These are phyloP conservation scores for Holothuria glaberrima DNA, from an alignment of 35 echinoderm and acorn worm genomes.

Conservation along the genomic window DNA sequence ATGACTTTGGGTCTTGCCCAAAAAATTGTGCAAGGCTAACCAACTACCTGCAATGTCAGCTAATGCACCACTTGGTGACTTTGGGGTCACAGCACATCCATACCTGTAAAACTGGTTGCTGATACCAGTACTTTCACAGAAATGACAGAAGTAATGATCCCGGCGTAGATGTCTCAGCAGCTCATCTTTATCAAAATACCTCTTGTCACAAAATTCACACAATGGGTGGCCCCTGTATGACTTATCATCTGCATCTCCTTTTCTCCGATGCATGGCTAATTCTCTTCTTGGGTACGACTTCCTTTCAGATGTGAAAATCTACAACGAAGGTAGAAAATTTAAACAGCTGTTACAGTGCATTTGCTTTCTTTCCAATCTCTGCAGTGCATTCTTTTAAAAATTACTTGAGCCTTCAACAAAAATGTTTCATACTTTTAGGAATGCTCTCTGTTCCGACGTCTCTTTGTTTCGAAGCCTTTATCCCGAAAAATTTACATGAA, in stretches of 20 bases:
- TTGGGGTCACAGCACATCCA: background rate
- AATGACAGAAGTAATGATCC: constrained; percentile 95
- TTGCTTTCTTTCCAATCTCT: background rate
- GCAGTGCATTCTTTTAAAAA: too few species aligned
- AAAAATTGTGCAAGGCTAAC: too few species aligned
- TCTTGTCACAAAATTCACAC: constrained; percentile 98
- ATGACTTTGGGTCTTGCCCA: too few species aligned
- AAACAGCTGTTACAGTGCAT: too few species aligned
- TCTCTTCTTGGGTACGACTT: constrained; percentile 81
- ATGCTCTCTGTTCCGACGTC: too few species aligned
- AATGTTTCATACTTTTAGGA: too few species aligned
- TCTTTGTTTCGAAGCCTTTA: too few species aligned
- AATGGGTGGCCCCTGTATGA: constrained; percentile 91
- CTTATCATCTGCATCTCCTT: constrained; percentile 86
- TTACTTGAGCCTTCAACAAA: too few species aligned
- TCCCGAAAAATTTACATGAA: too few species aligned
- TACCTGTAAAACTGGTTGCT: constrained; percentile 94
- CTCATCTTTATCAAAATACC: constrained; percentile 98
- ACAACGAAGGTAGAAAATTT: background rate
- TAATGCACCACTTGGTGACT: too few species aligned
- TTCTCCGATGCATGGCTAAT: constrained; percentile 74
- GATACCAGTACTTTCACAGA: constrained; percentile 87
- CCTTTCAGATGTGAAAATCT: constrained; percentile 93
- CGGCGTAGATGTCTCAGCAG: constrained; percentile 80
- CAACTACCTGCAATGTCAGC: too few species aligned